Evolutionary conservation across 2,888 invertebrate species (phyloP).

Genomic region (Pycnomerus fuliginosus): DNA sequence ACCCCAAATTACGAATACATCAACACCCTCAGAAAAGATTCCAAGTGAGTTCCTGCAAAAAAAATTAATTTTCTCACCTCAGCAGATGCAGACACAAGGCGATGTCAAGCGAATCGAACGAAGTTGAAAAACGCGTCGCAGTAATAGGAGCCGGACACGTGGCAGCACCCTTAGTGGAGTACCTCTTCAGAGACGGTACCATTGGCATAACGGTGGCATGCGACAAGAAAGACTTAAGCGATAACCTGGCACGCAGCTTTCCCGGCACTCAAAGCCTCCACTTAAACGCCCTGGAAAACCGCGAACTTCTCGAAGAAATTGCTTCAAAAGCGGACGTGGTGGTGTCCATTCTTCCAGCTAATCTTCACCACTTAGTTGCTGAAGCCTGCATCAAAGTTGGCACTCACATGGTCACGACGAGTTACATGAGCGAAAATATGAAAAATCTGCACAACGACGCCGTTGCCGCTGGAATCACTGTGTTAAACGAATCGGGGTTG

Average conservation of each 20-base stretch:
- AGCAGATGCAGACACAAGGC: constrained; percentile 44
- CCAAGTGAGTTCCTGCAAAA: not conserved
- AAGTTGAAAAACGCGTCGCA: constrained; percentile 69
- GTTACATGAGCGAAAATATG: constrained; percentile 87
- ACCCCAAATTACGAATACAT: constrained; percentile 96
- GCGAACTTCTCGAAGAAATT: constrained; percentile 68
- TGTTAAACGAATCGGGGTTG: constrained; percentile 95
- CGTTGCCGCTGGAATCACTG: constrained; percentile 82
- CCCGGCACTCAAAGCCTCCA: constrained; percentile 78
- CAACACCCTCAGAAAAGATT: constrained; percentile 68
- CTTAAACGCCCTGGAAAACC: constrained; percentile 70
- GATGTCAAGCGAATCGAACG: constrained; percentile 40
- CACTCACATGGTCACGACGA: constrained; percentile 95
- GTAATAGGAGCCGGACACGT: constrained; percentile 93
- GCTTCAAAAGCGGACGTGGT: constrained; percentile 75
- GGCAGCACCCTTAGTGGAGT: constrained; percentile 92
- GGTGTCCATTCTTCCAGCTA: constrained; percentile 87
- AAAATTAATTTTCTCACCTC: constrained; percentile 9
- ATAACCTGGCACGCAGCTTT: constrained; percentile 74
- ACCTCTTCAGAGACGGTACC: constrained; percentile 79
- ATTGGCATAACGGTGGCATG: constrained; percentile 74
- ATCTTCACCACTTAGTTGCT: constrained; percentile 84
- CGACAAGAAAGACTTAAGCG: constrained; percentile 81
- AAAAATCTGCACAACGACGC: constrained; percentile 77
- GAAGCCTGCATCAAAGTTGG: constrained; percentile 81